These are phyloP conservation scores for Amphiprion percula DNA, from an alignment of 2,113 vertebrate species.

Conservation along the genomic window DNA sequence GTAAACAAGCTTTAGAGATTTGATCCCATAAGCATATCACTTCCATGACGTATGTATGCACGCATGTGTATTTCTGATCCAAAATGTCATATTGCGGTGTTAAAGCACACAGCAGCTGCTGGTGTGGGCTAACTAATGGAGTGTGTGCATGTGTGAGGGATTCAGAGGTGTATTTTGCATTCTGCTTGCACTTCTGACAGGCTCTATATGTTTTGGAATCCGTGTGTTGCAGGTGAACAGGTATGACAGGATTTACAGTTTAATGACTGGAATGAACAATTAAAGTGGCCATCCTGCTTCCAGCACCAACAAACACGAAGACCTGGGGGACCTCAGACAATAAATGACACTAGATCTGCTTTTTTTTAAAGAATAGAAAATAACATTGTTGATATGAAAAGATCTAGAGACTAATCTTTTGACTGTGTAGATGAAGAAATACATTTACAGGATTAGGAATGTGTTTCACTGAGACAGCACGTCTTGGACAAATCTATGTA, in stretches of 20 bases:
- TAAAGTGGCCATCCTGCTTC: background rate
- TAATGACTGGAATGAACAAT: background rate
- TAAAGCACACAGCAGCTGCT: background rate
- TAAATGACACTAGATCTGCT: too few relatives aligned
- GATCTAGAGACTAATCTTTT: too few relatives aligned
- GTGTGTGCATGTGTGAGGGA: background rate
- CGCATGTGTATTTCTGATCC: background rate
- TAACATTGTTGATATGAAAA: too few relatives aligned
- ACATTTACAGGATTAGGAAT: background rate
- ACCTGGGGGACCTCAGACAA: too few relatives aligned
- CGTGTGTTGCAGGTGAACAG: background rate
- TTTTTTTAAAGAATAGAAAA: too few relatives aligned
- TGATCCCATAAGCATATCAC: slow-evolving; percentile 18
- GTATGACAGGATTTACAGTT: background rate
- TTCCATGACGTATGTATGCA: background rate
- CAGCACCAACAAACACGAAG: background rate
- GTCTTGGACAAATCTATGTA: background rate
- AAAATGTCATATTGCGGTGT: background rate
- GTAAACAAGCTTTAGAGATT: slow-evolving; percentile 25
- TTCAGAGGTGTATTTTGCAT: background rate
- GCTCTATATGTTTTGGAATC: background rate
- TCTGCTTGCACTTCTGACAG: background rate
- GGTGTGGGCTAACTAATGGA: background rate
- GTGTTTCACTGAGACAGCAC: background rate
- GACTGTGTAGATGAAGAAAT: too few relatives aligned